Evolutionary conservation across 2,888 invertebrate species (phyloP), one percentile per base, ranked within the genome.

Genomic region (Drosophila mayaguana): DNA sequence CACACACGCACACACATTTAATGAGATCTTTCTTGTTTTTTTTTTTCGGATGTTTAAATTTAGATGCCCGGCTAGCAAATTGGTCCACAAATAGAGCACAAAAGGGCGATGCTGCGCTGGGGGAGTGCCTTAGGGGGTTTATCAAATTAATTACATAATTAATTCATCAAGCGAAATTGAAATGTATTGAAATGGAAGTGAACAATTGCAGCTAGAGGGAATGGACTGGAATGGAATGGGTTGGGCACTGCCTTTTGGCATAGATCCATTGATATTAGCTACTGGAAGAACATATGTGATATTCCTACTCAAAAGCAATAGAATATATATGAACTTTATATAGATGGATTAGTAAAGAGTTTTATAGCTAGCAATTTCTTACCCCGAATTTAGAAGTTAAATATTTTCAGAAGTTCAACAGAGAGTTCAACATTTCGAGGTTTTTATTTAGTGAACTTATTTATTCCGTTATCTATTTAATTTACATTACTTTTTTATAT

Each of bases 131-230:
- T 2, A 2, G 6, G 32, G 32, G 54, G 56, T n/a, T 43, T 61
- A 66, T 80, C 55, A 60, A 72, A 56, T 70, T 74, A 83, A 83
- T 83, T 81, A 76, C 81, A 81, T 86, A 84, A 84, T 88, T 88
- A 74, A 81, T 80, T 72, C 69, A 71, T 63, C 36, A 76, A 53
- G 56, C 43, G 28, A 40, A 12, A 20, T 14, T 22, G 38, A 42
- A 74, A 54, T 54, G 34, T 40, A 11, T 34, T 22, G 25, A 59
- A 25, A 28, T 46, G 25, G n/a, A 16, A 46, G 25, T 9, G n/a
- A 48, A 7, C 48, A 48, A 48, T 32, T 48, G 28, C n/a, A 12
- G 28, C 28, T 18, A 2, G 12, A 1, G 48, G 28, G 28, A 28
- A 28, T 28, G 28, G 28, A 28, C 1, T 9, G 28, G 28, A 28